phyloP scores from a whole-genome alignment of 2,113 vertebrate genomes.

The Noctilio leporinus region DNA sequence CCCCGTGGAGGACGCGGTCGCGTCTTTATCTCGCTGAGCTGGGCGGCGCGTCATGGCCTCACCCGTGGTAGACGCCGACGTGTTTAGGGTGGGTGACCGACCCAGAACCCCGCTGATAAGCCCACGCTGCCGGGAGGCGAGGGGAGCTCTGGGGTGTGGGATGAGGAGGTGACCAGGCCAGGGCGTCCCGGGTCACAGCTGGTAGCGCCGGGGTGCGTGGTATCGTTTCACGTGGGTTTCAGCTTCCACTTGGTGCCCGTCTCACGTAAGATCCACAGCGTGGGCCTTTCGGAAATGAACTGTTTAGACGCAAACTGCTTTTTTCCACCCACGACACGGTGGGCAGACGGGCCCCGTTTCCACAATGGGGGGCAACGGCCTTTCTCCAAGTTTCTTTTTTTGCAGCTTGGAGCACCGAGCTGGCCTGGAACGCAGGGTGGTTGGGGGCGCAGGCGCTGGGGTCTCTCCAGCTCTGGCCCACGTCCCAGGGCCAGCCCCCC shows the following conservation, averaged over 20 bases:
- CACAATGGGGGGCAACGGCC: rapidly evolving
- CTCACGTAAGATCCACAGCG: neutral
- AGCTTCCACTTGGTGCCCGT: neutral
- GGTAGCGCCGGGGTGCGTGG: no score
- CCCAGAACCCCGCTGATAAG: neutral
- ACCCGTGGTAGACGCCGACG: neutral
- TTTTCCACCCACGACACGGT: neutral
- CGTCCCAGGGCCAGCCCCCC: neutral
- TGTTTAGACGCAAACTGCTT: neutral
- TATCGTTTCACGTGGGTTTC: neutral
- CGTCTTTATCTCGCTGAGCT: neutral
- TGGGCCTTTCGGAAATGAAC: neutral
- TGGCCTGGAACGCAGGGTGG: neutral
- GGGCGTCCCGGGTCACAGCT: rapidly evolving
- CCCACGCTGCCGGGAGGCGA: neutral
- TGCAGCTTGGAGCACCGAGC: no score
- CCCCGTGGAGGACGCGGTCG: neutral
- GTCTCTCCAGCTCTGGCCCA: neutral
- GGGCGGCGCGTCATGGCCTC: neutral
- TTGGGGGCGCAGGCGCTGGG: rapidly evolving
- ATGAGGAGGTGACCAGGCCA: rapidly evolving
- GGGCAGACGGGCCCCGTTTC: rapidly evolving
- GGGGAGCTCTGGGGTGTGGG: neutral
- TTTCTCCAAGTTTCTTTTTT: rapidly evolving
- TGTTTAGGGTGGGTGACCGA: neutral